Percentiles rank a stretch among this genome's conserved stretches.
phyloP scores from a whole-genome alignment of 2,888 invertebrate genomes.

The Micropterix aruncella region DNA sequence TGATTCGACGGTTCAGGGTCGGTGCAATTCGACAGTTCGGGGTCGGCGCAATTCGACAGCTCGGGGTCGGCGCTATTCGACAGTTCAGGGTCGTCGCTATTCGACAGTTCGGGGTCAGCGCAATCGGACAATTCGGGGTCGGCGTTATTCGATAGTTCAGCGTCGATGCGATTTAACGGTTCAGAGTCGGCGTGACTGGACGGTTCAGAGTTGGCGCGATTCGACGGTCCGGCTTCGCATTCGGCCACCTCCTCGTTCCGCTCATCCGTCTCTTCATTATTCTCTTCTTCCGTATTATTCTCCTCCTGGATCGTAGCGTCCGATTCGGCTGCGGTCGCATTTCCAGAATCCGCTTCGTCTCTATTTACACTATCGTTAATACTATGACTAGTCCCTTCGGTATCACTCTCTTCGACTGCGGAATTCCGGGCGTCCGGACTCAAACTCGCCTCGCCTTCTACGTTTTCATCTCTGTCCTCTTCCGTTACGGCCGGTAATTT shows the following conservation, averaged over 20 bases:
- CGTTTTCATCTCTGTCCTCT: constrained; percentile 12
- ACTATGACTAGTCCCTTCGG: constrained; percentile 6
- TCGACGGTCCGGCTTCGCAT: not conserved
- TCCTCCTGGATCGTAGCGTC: too few relatives aligned
- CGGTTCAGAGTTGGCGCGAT: not conserved
- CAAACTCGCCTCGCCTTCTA: too few relatives aligned
- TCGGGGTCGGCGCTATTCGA: not conserved
- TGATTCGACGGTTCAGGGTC: constrained; percentile 6
- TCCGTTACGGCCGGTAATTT: constrained; percentile 11
- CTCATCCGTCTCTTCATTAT: constrained; percentile 3
- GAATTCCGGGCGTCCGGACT: too few relatives aligned
- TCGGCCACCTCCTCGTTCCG: not conserved
- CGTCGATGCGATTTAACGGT: too few relatives aligned
- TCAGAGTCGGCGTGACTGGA: not conserved
- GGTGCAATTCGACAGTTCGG: constrained; percentile 2
- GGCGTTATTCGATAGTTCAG: not conserved
- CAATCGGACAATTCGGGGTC: not conserved
- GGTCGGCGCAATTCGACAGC: not conserved
- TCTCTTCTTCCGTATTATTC: constrained; percentile 1
- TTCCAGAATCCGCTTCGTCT: constrained; percentile 18
- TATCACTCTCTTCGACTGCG: not conserved
- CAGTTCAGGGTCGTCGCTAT: not conserved
- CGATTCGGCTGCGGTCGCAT: constrained; percentile 14
- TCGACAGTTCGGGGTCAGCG: not conserved
- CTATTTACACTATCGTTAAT: constrained; percentile 9